These are phyloP conservation scores for Terrapene triunguis DNA, from an alignment of 2,113 vertebrate genomes.

Conservation along the genomic window DNA sequence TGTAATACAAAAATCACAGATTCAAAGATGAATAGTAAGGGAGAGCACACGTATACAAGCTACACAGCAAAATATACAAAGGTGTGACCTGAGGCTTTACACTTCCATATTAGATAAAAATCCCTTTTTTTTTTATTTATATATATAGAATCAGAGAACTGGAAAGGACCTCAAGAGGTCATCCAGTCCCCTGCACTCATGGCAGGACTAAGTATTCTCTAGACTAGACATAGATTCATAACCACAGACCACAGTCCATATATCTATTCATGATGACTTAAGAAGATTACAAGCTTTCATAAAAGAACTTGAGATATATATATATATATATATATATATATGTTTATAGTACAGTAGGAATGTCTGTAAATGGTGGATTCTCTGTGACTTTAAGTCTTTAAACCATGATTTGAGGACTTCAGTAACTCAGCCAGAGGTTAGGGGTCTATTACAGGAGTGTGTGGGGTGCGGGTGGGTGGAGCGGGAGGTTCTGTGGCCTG, in stretches of 20 bases:
- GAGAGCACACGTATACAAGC: neutral
- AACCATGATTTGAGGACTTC: no score
- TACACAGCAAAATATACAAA: neutral
- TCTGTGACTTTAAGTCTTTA: no score
- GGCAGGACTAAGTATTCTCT: no score
- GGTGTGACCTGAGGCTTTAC: neutral
- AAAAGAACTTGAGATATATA: neutral
- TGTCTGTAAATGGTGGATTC: no score
- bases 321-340: no score
- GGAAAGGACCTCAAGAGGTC: no score
- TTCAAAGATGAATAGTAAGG: neutral
- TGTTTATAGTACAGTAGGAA: neutral
- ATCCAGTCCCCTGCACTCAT: no score
- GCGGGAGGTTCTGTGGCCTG: no score
- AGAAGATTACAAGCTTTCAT: neutral
- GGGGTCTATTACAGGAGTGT: no score
- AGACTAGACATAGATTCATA: neutral
- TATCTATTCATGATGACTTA: neutral
- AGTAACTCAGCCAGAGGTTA: no score
- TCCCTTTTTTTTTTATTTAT: neutral
- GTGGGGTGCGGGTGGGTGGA: no score
- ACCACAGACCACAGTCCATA: neutral
- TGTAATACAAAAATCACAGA: neutral
- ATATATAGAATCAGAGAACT: neutral
- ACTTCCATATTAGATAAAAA: neutral